These are phyloP conservation scores for Actias luna DNA, from an alignment of 2,888 invertebrate genomes.

Conservation along the genomic window DNA sequence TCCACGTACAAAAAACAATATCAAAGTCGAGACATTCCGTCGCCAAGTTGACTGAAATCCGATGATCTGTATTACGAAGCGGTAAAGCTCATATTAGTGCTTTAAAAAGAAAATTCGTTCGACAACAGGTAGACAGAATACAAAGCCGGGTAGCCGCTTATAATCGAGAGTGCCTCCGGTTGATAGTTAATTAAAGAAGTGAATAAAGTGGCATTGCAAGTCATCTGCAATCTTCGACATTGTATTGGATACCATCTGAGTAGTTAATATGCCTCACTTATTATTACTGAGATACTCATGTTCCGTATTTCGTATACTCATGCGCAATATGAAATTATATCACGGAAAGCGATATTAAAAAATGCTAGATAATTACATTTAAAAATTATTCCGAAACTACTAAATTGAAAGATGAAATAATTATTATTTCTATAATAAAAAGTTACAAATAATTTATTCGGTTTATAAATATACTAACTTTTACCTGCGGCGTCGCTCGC, in stretches of 20 bases:
- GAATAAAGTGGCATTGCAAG: constrained; percentile 75
- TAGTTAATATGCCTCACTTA: constrained; percentile 33
- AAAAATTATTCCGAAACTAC: background rate
- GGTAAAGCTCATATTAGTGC: constrained; percentile 46
- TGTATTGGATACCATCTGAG: constrained; percentile 42
- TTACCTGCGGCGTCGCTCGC: too few relatives aligned
- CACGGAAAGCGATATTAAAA: background rate
- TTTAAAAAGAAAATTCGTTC: constrained; percentile 36
- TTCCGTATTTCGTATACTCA: background rate
- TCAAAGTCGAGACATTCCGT: constrained; percentile 72
- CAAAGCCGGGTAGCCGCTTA: constrained; percentile 76
- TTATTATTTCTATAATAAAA: background rate
- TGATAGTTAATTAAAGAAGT: constrained; percentile 80
- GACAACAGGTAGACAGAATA: constrained; percentile 54
- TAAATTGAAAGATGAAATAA: background rate
- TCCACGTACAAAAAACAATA: constrained; percentile 60
- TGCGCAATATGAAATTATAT: background rate
- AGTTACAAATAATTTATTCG: too few relatives aligned
- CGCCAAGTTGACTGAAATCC: constrained; percentile 46
- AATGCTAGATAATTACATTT: background rate
- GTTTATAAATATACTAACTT: too few relatives aligned
- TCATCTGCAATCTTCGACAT: constrained; percentile 71
- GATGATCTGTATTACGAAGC: constrained; percentile 36
- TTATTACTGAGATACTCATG: background rate
- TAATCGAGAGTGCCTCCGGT: constrained; percentile 76